Evolutionary conservation across 2,797 vertebrate genomes (phyloP).

Genomic region (Hypotaenidia philippensis): DNA sequence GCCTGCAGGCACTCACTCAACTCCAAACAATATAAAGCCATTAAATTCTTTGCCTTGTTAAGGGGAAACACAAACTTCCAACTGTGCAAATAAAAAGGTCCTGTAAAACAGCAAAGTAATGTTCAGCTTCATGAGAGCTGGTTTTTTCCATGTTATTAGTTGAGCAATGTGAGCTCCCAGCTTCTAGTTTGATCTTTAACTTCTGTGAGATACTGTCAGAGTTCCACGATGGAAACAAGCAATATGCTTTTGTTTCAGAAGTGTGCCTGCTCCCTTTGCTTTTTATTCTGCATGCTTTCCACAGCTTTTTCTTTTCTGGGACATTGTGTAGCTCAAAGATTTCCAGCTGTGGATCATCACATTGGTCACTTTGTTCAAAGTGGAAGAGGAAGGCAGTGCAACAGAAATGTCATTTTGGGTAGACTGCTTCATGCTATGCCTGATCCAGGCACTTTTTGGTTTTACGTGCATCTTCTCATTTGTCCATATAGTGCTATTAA

Average conservation of each 20-base stretch:
- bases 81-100: not conserved
- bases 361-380: not conserved
- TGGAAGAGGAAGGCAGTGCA: not conserved
- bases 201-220: not conserved
- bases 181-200: not conserved
- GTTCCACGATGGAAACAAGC: not conserved
- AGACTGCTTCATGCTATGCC: not conserved
- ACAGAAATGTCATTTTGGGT: not conserved
- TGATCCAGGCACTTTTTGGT: not conserved
- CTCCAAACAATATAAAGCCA: slow-evolving; percentile 63
- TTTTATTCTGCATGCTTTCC: not conserved
- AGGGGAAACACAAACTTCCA: slow-evolving; percentile 39
- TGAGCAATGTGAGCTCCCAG: not conserved
- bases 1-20: slow-evolving; percentile 66
- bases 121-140: not conserved
- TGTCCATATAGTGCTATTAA: not conserved
- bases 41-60: slow-evolving; percentile 65
- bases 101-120: slow-evolving; percentile 5
- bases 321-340: not conserved
- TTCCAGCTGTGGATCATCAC: not conserved
- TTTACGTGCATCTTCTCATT: not conserved
- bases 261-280: not conserved
- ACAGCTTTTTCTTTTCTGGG: not conserved
- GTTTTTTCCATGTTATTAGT: not conserved
- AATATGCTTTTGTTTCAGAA: not conserved